These are phyloP conservation scores for Bacillus rossius DNA, from an alignment of 1,140 invertebrate species.

Conservation along the genomic window DNA sequence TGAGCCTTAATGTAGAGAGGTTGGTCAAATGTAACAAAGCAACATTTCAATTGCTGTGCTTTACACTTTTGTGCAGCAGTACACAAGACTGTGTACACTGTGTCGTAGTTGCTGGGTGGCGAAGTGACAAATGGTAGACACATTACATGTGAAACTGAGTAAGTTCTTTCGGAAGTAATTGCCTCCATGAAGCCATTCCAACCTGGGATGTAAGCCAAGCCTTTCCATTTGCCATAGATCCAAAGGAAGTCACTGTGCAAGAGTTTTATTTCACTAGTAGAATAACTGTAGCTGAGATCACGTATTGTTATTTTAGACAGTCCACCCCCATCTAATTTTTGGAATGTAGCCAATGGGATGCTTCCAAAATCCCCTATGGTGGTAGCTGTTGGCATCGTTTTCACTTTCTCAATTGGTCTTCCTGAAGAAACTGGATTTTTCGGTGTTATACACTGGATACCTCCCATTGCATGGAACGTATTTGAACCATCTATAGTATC, in stretches of 20 bases:
- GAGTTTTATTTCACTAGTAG: too few species aligned
- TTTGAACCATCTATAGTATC: constrained; percentile 26
- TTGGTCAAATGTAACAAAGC: constrained; percentile 27
- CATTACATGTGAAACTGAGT: constrained; percentile 9
- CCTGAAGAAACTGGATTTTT: constrained; percentile 25
- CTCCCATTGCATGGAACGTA: constrained; percentile 27
- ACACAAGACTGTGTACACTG: constrained; percentile 23
- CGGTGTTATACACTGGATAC: constrained; percentile 8
- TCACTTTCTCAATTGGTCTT: neutral
- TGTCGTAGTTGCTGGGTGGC: constrained; percentile 15
- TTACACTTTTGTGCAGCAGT: constrained; percentile 11
- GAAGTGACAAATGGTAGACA: constrained; percentile 24
- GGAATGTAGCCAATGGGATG: neutral
- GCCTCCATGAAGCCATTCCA: constrained; percentile 32
- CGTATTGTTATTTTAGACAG: too few species aligned
- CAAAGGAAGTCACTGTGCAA: neutral
- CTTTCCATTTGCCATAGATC: constrained; percentile 21
- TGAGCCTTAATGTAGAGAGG: constrained; percentile 39
- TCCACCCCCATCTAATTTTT: neutral
- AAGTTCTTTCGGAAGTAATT: constrained; percentile 21
- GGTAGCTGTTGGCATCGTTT: neutral
- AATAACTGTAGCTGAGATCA: too few species aligned
- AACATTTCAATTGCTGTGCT: constrained; percentile 14
- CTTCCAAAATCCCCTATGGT: too few species aligned
- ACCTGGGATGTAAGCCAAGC: constrained; percentile 17